Evolutionary conservation across 2,113 vertebrate genomes (phyloP), one percentile per base, ranked within the genome.

Genomic region (Dunckerocampus dactyliophorus): DNA sequence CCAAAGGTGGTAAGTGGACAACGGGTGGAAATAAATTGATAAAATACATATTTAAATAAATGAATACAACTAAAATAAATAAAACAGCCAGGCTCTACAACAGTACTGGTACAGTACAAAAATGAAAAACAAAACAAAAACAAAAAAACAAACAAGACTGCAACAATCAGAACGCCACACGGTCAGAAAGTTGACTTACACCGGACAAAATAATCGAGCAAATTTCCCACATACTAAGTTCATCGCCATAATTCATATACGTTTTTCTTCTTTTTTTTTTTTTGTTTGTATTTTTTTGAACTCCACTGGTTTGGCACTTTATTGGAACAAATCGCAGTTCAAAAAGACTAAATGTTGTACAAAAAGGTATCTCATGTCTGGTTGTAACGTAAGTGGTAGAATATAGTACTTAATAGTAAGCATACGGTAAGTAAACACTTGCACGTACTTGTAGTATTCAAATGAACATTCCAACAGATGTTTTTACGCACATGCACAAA

Each of bases 381-480:
- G 82, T 91, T 81, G n/a, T 14, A 92, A 93, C 91, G 88, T 89
- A 93, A 90, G 85, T 92, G 71, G 88, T 87, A 92, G 87, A 92
- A 92, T 92, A 91, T 89, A 92, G 88, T 92, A 92, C 87, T 60
- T 87, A 81, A 91, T 90, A 90, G 86, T 90, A 88, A 91, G 92
- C 92, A 93, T 92, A 92, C 87, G 87, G 85, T 88, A 90, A 93
- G 92, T 93, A 94, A 95, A 96, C 96, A 96, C 90, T 90, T 87
- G 90, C 93, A 95, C 86, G 84, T 81, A 91, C 89, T 56, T 88
- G 87, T 89, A 90, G 86, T 91, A 82, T 91, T 87, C 84, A 90
- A 90, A 92, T 87, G 89, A 93, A 95, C 95, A 97, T 97, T 97
- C 94, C 94, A 89, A 92, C 92, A 89, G 90, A 94, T 93, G 93